Evolutionary conservation across 2,888 invertebrate species (phyloP).

Genomic region (Candidula unifasciata): DNA sequence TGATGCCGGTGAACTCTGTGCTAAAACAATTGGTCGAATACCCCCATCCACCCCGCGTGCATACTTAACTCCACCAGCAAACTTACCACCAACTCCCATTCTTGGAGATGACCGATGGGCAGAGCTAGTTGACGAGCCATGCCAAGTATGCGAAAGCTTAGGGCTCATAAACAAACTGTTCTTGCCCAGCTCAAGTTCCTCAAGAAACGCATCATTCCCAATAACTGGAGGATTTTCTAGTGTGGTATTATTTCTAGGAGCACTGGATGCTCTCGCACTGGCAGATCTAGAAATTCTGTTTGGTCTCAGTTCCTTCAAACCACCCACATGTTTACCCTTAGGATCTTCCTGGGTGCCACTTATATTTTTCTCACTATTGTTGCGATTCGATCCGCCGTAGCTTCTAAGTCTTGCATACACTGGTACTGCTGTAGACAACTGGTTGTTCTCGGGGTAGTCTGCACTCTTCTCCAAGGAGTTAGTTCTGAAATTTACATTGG

Average conservation of each 20-base stretch:
- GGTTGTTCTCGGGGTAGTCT: not conserved
- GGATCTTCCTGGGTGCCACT: too few relatives aligned
- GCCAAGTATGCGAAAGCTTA: conserved; percentile 68
- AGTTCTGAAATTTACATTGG: not conserved
- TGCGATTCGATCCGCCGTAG: not conserved
- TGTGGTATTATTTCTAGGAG: too few relatives aligned
- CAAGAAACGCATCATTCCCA: not conserved
- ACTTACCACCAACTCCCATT: conserved; percentile 55
- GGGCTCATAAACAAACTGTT: conserved; percentile 62
- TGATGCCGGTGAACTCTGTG: not conserved
- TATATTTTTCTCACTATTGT: too few relatives aligned
- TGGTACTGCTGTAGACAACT: too few relatives aligned
- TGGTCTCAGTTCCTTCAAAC: too few relatives aligned
- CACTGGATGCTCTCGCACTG: too few relatives aligned
- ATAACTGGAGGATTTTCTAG: too few relatives aligned
- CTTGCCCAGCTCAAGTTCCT: conserved; percentile 29
- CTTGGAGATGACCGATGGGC: conserved; percentile 45
- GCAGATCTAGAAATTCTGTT: too few relatives aligned
- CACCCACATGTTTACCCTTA: too few relatives aligned
- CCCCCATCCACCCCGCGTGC: not conserved
- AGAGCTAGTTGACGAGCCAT: conserved; percentile 58
- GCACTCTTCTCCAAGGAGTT: not conserved
- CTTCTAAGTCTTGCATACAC: not conserved
- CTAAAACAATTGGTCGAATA: not conserved
- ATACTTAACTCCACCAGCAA: not conserved